Evolutionary conservation across 2,888 invertebrate species (phyloP), one percentile per base, ranked within the genome.

Genomic region (Scaeva pyrastri): DNA sequence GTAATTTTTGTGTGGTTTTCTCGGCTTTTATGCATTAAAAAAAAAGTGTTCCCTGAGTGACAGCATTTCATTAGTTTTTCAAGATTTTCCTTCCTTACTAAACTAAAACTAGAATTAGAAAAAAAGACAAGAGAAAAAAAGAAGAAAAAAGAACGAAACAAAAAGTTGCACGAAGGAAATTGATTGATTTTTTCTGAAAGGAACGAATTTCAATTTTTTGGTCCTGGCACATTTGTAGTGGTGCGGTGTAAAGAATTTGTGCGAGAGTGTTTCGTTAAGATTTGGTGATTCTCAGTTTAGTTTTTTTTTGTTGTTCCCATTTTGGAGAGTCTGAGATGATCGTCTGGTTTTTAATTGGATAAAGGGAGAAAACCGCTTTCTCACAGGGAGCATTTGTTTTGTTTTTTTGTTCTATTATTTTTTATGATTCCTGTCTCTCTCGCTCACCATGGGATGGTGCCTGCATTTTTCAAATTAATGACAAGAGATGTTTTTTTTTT

Each of bases 111-210:
- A 66, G 48, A 31, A 80, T 73, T 80, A 79, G 70, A 71, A 70
- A 72, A 71, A 80, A 71, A 75, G 60, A 45, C 39, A 77, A 77
- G 71, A 79, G 88, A 66, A 68, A 79, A 88, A 60, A 84, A 52
- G 73, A 72, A 39, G 8, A 39, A 41, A 64, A 45, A 68, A 58
- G 31, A 26, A 64, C 41, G 26, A 48, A 68, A n/a, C n/a, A n/a
- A n/a, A 84, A 85, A 76, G 72, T 76, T 76, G 68, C 72, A 81
- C 72, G 76, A 81, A 82, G 74, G 74, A 78, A 86, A 86, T 86
- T 86, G 86, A 86, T 86, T 86, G 86, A 86, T 86, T 86, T 86
- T 76, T 86, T 68, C 52, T 73, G 45, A 77, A 80, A 86, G 74
- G 77, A 78, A 82, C 55, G 58, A 82, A 58, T 76, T 7, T 8